Percentiles rank a stretch among this genome's conserved stretches.
These are phyloP conservation scores for Hydrolagus colliei DNA, from an alignment of 2,797 vertebrate species.

Conservation along the genomic window DNA sequence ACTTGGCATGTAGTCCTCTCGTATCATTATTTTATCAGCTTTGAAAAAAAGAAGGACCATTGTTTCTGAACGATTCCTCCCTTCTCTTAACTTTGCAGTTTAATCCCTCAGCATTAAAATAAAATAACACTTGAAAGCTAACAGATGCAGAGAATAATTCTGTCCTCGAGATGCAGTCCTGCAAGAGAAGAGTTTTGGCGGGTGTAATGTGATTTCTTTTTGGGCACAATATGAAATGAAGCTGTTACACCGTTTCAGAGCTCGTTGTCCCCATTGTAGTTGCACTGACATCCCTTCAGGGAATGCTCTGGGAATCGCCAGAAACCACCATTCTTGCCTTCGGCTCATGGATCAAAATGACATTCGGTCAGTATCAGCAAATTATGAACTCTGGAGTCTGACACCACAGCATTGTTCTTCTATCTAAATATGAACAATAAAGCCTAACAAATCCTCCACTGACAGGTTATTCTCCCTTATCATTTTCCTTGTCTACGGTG, in stretches of 20 bases:
- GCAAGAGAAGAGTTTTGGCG: neutral
- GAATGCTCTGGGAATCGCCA: conserved; percentile 55
- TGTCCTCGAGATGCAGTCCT: neutral
- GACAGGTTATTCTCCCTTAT: conserved; percentile 55
- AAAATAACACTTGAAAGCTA: neutral
- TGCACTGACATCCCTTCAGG: conserved; percentile 60
- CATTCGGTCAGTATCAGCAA: conserved; percentile 69
- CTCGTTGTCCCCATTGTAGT: conserved; percentile 65
- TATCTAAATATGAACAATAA: conserved; percentile 72
- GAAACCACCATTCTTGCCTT: conserved; percentile 51
- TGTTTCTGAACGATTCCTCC: neutral
- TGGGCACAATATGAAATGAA: neutral
- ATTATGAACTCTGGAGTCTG: conserved; percentile 64
- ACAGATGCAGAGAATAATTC: neutral
- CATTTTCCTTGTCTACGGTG: conserved; percentile 47
- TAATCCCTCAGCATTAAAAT: neutral
- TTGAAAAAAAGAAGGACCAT: conserved; percentile 5
- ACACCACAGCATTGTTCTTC: conserved; percentile 64
- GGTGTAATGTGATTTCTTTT: neutral
- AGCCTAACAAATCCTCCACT: conserved; percentile 51
- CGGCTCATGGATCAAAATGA: conserved; percentile 57
- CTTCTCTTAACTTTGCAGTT: neutral
- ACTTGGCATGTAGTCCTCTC: conserved; percentile 48
- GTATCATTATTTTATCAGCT: conserved; percentile 50
- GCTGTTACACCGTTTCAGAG: conserved; percentile 39